A percentile compares a stretch with the other conserved stretches of the same genome.
Evolutionary conservation across 2,888 invertebrate species (phyloP).

Genomic region (Macrosiphum euphorbiae): DNA sequence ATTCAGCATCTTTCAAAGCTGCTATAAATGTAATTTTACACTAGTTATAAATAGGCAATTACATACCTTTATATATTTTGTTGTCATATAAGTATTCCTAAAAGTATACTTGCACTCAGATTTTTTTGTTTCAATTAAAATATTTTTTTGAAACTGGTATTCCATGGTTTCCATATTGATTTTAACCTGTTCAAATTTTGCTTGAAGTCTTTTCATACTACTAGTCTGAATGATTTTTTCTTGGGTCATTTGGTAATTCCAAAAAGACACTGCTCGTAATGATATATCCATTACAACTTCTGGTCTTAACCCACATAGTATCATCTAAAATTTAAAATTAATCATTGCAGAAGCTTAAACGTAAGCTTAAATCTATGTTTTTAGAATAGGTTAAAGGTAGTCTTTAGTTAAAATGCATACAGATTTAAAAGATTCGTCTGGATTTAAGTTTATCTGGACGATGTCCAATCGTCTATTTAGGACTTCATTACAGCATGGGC

Average conservation of each 20-base stretch:
- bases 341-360: not conserved
- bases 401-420: constrained; percentile 33
- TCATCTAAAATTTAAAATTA: constrained; percentile 68
- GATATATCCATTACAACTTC: constrained; percentile 71
- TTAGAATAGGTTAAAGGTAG: not conserved
- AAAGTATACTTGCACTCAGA: constrained; percentile 65
- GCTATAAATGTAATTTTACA: constrained; percentile 66
- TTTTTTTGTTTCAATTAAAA: constrained; percentile 65
- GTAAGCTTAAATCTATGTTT: not conserved
- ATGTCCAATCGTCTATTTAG: constrained; percentile 70
- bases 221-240: constrained; percentile 68
- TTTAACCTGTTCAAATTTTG: constrained; percentile 65
- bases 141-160: constrained; percentile 66
- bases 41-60: not conserved
- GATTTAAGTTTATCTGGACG: constrained; percentile 70
- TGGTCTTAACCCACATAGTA: constrained; percentile 71
- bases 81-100: not conserved
- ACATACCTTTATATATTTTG: not conserved
- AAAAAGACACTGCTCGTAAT: constrained; percentile 71
- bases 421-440: constrained; percentile 71
- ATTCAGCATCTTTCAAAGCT: constrained; percentile 67
- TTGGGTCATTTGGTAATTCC: constrained; percentile 71
- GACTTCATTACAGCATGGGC: constrained; percentile 68
- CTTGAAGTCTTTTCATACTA: constrained; percentile 59
- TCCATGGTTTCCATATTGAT: constrained; percentile 65